phyloP scores from a whole-genome alignment of 2,113 vertebrate species.

The Pelecanoides urinatrix region DNA sequence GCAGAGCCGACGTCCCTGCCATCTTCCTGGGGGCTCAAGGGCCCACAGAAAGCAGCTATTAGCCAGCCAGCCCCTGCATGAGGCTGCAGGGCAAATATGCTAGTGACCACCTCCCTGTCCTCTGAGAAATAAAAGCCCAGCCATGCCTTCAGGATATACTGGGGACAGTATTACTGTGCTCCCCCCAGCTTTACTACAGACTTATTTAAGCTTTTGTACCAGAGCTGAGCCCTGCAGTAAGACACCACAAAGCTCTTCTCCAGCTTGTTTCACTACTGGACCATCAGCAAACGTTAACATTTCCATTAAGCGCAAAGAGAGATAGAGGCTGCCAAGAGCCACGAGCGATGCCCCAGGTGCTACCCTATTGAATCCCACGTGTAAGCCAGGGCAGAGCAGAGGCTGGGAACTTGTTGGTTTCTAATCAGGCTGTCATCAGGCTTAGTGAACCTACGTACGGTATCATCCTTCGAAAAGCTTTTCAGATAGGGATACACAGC shows the following conservation, averaged over 20 bases:
- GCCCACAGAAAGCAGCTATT: not conserved
- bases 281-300: not conserved
- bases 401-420: not conserved
- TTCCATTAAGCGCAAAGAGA: not conserved
- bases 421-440: not conserved
- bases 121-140: not conserved
- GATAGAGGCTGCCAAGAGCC: not conserved
- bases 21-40: not conserved
- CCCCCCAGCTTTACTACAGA: not conserved
- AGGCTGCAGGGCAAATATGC: not conserved
- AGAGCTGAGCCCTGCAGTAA: not conserved
- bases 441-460: not conserved
- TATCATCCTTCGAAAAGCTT: not conserved
- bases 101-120: not conserved
- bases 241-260: not conserved
- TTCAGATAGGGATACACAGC: not conserved
- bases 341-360: accelerated
- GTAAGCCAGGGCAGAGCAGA: not conserved
- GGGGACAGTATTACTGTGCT: not conserved
- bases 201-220: not conserved
- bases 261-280: not conserved
- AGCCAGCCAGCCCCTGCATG: not conserved
- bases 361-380: accelerated
- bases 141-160: not conserved
- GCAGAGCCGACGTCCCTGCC: not conserved